phyloP scores from a whole-genome alignment of 2,888 invertebrate species.

The Athripsodes cinereus region DNA sequence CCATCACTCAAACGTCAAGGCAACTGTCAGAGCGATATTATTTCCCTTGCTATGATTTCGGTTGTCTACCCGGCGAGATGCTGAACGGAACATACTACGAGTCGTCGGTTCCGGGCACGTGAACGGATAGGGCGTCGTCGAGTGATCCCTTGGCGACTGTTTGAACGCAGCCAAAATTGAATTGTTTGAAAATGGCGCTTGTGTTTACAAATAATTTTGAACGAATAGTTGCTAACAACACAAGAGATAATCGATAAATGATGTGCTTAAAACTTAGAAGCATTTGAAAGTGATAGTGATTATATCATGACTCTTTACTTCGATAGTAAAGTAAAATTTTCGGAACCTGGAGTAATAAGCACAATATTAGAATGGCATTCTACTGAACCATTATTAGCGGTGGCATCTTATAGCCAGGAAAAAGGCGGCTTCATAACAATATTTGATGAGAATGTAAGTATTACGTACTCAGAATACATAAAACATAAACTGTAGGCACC shows the following conservation, averaged over 20 bases:
- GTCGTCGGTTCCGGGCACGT: no score
- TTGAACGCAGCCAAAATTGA: no score
- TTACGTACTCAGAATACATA: not conserved
- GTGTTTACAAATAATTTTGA: not conserved
- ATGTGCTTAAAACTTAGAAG: not conserved
- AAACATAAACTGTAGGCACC: not conserved
- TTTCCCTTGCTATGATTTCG: no score
- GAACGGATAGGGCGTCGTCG: no score
- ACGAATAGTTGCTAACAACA: not conserved
- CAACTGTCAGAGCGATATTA: no score
- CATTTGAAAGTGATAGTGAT: not conserved
- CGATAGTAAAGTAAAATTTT: conserved; percentile 74
- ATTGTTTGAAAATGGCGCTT: not conserved
- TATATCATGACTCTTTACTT: conserved; percentile 73
- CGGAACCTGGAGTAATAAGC: conserved; percentile 69
- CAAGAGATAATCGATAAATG: not conserved
- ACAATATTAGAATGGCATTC: conserved; percentile 82
- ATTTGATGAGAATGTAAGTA: conserved; percentile 75
- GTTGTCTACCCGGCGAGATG: no score
- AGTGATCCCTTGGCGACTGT: no score
- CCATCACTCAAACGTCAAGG: no score
- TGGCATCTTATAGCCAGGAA: conserved; percentile 82
- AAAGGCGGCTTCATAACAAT: conserved; percentile 84
- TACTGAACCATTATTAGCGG: conserved; percentile 71
- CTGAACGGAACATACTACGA: no score